Evolutionary conservation across 2,888 invertebrate species (phyloP).

Genomic region (Tetanocera ferruginea): DNA sequence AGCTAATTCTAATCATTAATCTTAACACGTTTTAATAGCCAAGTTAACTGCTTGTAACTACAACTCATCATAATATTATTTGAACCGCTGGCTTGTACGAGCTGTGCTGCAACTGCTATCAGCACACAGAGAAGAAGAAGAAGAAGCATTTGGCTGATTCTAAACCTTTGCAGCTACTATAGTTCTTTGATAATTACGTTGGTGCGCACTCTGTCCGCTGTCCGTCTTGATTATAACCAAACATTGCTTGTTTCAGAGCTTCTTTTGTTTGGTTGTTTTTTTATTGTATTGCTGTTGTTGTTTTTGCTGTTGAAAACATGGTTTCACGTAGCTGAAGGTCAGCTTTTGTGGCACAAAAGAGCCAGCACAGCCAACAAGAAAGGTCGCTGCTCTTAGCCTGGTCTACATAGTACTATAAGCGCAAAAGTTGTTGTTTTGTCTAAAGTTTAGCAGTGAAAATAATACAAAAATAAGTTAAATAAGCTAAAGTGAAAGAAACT

Average conservation of each 20-base stretch:
- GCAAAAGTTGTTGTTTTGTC: background rate
- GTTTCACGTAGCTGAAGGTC: constrained; percentile 6
- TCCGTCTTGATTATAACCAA: background rate
- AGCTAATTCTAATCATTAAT: constrained; percentile 32
- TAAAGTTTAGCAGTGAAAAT: too few relatives aligned
- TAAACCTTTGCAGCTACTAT: background rate
- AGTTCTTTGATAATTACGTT: background rate
- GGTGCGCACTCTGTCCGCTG: background rate
- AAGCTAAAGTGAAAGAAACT: background rate
- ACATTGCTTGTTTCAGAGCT: background rate
- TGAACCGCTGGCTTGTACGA: too few relatives aligned
- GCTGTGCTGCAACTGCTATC: background rate
- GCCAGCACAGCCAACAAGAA: background rate
- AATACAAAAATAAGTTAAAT: background rate
- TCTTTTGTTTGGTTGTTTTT: background rate
- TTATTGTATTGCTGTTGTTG: background rate
- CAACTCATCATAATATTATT: constrained; percentile 2
- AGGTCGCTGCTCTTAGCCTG: constrained; percentile 18
- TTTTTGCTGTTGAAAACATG: background rate
- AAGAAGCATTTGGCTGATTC: background rate
- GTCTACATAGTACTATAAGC: background rate
- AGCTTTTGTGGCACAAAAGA: background rate
- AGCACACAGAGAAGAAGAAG: background rate
- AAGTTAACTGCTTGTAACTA: constrained; percentile 24
- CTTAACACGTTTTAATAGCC: constrained; percentile 31